Base-by-base conservation (phyloP, 2,888 invertebrate species). In the Lasioglossum vierecki region DNA sequence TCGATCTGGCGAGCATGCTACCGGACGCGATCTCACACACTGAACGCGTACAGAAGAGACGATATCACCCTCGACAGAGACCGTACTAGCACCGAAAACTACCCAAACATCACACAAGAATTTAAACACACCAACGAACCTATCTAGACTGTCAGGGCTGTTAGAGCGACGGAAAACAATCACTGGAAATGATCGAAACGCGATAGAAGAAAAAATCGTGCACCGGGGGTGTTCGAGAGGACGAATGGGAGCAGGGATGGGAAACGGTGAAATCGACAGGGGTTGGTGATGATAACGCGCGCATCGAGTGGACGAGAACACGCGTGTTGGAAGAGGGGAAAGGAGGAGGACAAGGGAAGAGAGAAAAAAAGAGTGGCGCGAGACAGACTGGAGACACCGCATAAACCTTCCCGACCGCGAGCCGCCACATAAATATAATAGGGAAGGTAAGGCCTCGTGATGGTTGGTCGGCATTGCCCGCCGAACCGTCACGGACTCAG, bases 371-470 rank as follows among this genome's bases (percentile, higher is more conserved):
- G 79, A 86, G 87, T 80, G 82, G 80, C 89, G 75, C 88, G 89
- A 90, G 87, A 91, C 86, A 82, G 82, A 92, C 90, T 91, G 91
- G 92, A 91, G 89, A 88, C 88, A 91, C 89, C 88, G 76, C 90
- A 91, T 91, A 93, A 92, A 94, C 94, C 94, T 93, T 93, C 92
- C 92, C 92, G 93, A 91, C 88, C 93, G 94, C 93, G 94, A 93
- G 94, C 93, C 93, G 92, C 93, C 93, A 94, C 93, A 94, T 94
- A 94, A 94, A 95, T 95, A 95, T 95, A 94, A 95, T 93, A 94
- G 94, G 91, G 93, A 94, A 92, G 93, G 92, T 91, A 92, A 93
- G 92, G 92, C 94, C 94, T 94, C 93, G 94, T 94, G 95, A 94
- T 94, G 94, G 93, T 94, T 93, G 93, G 92, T 92, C 94, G 94